These are phyloP conservation scores for Oxystoma pomonae DNA, from an alignment of 2,888 invertebrate genomes.

Conservation along the genomic window DNA sequence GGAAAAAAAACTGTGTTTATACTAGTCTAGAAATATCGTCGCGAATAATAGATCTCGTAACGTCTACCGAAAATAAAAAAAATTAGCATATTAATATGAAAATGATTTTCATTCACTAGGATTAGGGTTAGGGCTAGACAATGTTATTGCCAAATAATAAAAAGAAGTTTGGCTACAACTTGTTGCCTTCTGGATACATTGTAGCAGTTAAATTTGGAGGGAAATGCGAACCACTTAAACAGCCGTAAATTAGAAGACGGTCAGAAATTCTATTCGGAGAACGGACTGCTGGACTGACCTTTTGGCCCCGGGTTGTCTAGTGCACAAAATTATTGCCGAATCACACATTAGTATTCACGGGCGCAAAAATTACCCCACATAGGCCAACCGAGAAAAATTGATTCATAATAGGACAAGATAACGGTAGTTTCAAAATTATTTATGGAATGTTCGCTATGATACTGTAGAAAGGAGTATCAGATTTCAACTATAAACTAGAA, in stretches of 20 bases:
- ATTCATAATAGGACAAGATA: background rate
- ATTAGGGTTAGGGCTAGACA: slow-evolving; percentile 8
- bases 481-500: background rate
- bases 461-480: background rate
- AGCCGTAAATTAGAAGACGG: background rate
- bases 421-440: background rate
- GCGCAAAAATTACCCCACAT: background rate
- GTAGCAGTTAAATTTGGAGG: background rate
- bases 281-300: background rate
- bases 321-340: background rate
- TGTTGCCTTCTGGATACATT: background rate
- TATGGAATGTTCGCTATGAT: background rate
- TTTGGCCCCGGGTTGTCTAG: background rate
- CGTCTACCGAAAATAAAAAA: slow-evolving; percentile 15
- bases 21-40: background rate
- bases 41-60: background rate
- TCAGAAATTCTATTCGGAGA: background rate
- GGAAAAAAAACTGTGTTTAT: background rate
- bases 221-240: background rate
- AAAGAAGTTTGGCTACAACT: background rate
- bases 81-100: slow-evolving; percentile 36
- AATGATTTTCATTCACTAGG: slow-evolving; percentile 27
- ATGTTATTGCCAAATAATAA: background rate
- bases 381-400: background rate
- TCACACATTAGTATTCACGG: background rate